A percentile compares a stretch with the other conserved stretches of the same genome.
Conservation (phyloP, 2,797 vertebrate species). For the Morus bassanus region DNA sequence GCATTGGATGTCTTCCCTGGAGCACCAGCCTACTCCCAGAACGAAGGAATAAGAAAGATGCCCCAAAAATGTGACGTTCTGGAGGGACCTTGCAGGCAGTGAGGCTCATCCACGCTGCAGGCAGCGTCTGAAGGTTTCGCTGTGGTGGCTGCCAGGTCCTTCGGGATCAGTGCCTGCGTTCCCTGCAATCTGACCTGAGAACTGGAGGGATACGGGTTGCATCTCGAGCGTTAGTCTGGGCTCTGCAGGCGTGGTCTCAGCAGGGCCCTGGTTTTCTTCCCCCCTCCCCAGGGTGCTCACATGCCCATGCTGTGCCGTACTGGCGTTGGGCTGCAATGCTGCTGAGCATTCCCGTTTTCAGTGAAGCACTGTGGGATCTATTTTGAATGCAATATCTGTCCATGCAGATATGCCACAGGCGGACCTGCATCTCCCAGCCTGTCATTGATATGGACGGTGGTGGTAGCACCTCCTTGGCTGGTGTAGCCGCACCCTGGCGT, state of each 20-base stretch:
- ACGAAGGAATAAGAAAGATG: neutral
- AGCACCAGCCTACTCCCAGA: neutral
- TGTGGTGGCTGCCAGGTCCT: neutral
- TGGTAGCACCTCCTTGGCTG: neutral
- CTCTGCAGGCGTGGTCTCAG: neutral
- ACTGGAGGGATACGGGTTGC: neutral
- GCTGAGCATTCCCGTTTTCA: neutral
- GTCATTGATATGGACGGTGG: rapidly evolving
- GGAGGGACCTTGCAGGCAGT: neutral
- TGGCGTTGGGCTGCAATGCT: neutral
- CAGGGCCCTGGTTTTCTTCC: rapidly evolving
- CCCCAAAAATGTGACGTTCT: rapidly evolving
- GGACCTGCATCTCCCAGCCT: neutral
- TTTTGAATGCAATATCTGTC: neutral
- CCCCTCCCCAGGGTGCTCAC: neutral
- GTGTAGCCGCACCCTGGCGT: neutral
- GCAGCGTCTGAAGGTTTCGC: neutral
- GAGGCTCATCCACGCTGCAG: neutral
- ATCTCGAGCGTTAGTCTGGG: neutral
- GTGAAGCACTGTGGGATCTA: neutral
- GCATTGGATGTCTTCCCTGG: neutral
- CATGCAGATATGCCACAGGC: neutral
- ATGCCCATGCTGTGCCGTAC: rapidly evolving
- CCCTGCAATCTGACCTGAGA: neutral
- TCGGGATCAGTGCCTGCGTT: rapidly evolving